Conservation (phyloP, 1,140 invertebrate species). For the Drosophila paulistorum region DNA sequence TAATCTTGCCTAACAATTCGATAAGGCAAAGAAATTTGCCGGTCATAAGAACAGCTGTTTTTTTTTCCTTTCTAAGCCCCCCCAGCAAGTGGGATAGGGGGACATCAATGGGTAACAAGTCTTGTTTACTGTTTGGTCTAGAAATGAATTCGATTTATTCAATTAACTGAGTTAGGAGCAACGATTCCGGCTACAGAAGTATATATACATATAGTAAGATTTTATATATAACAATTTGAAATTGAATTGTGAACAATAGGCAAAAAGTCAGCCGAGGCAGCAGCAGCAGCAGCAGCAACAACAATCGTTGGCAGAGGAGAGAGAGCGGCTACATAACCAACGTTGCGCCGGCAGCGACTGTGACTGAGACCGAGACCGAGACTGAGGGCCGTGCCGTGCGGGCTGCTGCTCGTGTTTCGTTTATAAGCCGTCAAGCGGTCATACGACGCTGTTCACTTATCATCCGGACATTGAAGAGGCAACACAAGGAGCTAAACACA, state of each 20-base stretch:
- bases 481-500: conserved; percentile 34
- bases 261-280: conserved; percentile 47
- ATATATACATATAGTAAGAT: neutral
- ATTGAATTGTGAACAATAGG: conserved; percentile 73
- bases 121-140: conserved; percentile 11
- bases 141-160: conserved; percentile 42
- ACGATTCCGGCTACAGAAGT: conserved; percentile 58
- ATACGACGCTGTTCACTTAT: conserved; percentile 51
- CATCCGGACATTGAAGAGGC: conserved; percentile 46
- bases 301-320: neutral
- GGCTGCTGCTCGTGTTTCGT: conserved; percentile 19
- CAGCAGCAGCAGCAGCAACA: neutral
- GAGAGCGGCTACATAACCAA: neutral
- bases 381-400: neutral
- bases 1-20: neutral
- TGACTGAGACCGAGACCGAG: conserved; percentile 14
- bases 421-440: conserved; percentile 46
- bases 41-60: conserved; percentile 13
- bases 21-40: neutral
- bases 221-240: conserved; percentile 41
- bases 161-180: conserved; percentile 63
- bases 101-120: conserved; percentile 5
- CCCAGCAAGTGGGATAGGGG: too few relatives aligned
- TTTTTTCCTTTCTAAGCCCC: neutral
- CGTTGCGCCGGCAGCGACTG: conserved; percentile 16